Percentiles rank a stretch among this genome's conserved stretches.
These are phyloP conservation scores for Helobdella robusta DNA, from an alignment of 2,888 invertebrate genomes.

Conservation along the genomic window DNA sequence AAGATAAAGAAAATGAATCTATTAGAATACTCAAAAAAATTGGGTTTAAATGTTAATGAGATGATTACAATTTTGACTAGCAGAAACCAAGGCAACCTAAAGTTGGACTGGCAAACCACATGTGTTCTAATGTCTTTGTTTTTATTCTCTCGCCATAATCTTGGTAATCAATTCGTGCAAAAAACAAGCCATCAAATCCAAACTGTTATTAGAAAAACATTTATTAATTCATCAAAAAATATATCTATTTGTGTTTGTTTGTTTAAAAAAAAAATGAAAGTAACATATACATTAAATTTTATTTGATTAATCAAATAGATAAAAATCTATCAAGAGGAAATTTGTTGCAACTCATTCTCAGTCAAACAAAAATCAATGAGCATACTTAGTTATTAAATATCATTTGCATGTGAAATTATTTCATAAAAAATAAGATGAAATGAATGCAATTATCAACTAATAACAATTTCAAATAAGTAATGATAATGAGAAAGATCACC, in stretches of 20 bases:
- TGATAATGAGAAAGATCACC: too few species aligned
- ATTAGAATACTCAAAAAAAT: too few species aligned
- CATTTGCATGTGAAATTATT: too few species aligned
- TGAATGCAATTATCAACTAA: too few species aligned
- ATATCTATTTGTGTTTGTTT: not conserved
- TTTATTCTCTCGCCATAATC: constrained; percentile 62
- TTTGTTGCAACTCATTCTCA: too few species aligned
- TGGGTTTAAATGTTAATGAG: not conserved
- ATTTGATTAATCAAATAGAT: too few species aligned
- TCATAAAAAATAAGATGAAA: too few species aligned
- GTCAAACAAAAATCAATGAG: too few species aligned
- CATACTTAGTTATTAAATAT: too few species aligned
- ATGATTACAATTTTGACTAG: not conserved
- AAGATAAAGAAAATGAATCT: too few species aligned
- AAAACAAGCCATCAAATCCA: constrained; percentile 78
- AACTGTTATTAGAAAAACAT: constrained; percentile 54
- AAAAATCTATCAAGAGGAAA: too few species aligned
- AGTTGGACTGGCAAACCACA: constrained; percentile 67
- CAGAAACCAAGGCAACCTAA: constrained; percentile 40
- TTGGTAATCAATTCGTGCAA: constrained; percentile 75
- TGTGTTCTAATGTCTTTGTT: constrained; percentile 64
- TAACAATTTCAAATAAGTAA: too few species aligned
- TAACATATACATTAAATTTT: not conserved
- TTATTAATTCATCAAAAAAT: not conserved
- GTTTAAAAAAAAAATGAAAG: not conserved